These are phyloP conservation scores for cattle (Bos taurus) DNA, from an alignment of 2,113 vertebrate genomes.

Conservation along the genomic window DNA sequence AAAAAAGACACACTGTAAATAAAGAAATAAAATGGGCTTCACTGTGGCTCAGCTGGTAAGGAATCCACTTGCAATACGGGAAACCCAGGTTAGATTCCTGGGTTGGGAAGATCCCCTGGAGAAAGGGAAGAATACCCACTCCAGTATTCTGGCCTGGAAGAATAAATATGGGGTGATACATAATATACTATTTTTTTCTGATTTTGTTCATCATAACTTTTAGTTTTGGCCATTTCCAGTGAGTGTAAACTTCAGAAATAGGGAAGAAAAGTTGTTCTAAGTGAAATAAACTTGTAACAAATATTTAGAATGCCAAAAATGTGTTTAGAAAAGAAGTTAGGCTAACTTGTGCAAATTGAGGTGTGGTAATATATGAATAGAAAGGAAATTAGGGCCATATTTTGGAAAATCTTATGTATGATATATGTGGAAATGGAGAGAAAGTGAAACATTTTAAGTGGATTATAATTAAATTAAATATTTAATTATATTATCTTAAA, in stretches of 20 bases:
- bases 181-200: not conserved
- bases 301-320: not conserved
- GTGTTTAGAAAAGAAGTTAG: not conserved
- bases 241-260: not conserved
- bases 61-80: accelerated
- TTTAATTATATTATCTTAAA: too few species aligned
- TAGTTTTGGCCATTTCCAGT: not conserved
- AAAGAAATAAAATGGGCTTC: not conserved
- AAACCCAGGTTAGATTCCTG: not conserved
- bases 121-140: not conserved
- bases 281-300: not conserved
- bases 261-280: not conserved
- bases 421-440: not conserved
- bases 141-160: not conserved
- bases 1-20: not conserved
- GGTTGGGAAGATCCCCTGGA: not conserved
- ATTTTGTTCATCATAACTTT: not conserved
- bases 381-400: not conserved
- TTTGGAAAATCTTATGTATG: not conserved
- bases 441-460: not conserved
- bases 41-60: not conserved
- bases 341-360: not conserved
- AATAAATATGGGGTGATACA: not conserved
- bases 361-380: not conserved
- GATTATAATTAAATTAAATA: not conserved